phyloP scores from a whole-genome alignment of 2,113 vertebrate species.

The Platichthys stellatus region DNA sequence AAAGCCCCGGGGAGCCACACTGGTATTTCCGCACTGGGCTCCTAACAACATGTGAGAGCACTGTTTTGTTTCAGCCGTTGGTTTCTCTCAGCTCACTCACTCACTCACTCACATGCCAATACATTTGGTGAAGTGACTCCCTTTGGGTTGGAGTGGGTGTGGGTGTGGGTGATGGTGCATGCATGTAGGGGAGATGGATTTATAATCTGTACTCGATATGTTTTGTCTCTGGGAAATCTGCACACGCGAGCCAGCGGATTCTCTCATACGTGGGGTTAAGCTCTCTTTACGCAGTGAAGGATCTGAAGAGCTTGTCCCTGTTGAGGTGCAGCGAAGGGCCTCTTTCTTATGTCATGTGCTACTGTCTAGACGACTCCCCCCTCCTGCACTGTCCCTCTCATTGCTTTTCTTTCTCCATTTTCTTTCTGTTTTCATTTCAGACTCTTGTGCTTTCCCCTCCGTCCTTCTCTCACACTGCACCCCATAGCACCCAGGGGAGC shows the following conservation, averaged over 20 bases:
- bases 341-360: constrained; percentile 16
- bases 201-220: constrained; percentile 7
- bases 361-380: constrained; percentile 33
- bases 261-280: background rate
- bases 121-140: constrained; percentile 43
- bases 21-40: constrained; percentile 47
- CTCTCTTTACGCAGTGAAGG: constrained; percentile 7
- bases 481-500: constrained; percentile 45
- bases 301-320: background rate
- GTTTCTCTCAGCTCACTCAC: constrained; percentile 16
- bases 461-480: constrained; percentile 17
- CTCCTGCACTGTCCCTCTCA: background rate
- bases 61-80: constrained; percentile 23
- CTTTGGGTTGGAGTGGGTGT: constrained; percentile 3
- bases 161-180: background rate
- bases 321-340: background rate
- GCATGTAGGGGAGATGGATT: background rate
- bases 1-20: constrained; percentile 27
- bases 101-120: constrained; percentile 16
- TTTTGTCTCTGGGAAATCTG: background rate
- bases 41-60: background rate
- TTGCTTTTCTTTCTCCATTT: constrained; percentile 20
- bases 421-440: constrained; percentile 23
- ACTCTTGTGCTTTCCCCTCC: constrained; percentile 13
- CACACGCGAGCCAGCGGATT: background rate